Conservation (phyloP, 92 coral and sea anemone genomes). For the Zoanthus solanderi region DNA sequence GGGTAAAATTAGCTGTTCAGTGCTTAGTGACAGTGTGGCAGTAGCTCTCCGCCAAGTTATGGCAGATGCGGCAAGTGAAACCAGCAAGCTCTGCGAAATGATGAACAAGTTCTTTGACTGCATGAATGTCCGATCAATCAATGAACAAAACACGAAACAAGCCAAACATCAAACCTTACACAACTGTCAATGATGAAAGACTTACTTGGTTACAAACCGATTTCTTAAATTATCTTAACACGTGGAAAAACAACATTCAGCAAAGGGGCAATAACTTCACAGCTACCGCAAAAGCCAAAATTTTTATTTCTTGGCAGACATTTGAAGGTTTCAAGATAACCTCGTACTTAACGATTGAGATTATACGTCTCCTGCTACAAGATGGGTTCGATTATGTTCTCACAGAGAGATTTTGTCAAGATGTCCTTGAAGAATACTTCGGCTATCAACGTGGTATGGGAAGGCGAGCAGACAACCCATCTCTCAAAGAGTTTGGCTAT, state of each 20-base stretch:
- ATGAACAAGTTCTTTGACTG: constrained; percentile 65
- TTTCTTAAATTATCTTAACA: constrained; percentile 47
- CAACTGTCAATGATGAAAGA: constrained; percentile 43
- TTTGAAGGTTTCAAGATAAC: too few species aligned
- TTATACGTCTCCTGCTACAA: too few species aligned
- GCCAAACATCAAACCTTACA: constrained; percentile 46
- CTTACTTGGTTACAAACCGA: constrained; percentile 43
- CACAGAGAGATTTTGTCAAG: too few species aligned
- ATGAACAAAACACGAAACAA: constrained; percentile 43
- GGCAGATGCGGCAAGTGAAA: constrained; percentile 42
- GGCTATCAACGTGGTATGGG: too few species aligned
- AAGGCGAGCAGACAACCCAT: too few species aligned
- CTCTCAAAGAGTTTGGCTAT: too few species aligned
- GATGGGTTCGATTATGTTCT: too few species aligned
- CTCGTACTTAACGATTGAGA: too few species aligned
- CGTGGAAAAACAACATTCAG: constrained; percentile 57
- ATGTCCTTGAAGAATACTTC: too few species aligned
- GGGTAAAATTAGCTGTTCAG: background rate
- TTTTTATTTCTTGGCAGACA: too few species aligned
- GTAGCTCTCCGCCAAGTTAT: constrained; percentile 44
- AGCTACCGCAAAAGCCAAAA: background rate
- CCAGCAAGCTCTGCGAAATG: constrained; percentile 50
- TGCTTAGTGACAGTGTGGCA: constrained; percentile 54
- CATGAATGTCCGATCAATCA: constrained; percentile 51
- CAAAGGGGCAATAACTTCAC: constrained; percentile 44